Evolutionary conservation across 2,797 vertebrate species (phyloP), one percentile per base, ranked within the genome.

Genomic region (Knipowitschia caucasica): DNA sequence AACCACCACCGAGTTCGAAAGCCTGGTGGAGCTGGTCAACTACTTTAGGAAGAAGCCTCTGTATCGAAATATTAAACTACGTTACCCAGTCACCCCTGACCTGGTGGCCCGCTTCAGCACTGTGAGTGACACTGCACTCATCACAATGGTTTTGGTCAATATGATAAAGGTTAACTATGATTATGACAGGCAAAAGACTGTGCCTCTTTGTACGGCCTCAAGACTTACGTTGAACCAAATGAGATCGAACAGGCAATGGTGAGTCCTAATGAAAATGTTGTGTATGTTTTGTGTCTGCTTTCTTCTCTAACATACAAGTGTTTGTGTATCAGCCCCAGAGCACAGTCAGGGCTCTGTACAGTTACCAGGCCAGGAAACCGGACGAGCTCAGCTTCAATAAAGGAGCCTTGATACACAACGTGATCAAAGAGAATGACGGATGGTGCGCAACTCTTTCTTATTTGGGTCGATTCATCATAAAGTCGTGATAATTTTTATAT

Each of bases 371-470:
- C 36, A 88, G 67, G 71, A 86, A 79, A 46, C 30, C 77, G 0
- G 95, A 99, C 42, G 95, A 98, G 78, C 81, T 95, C 71, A 93
- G 72, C 76, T 99, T 99, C 81, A 80, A 57, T 69, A 91, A 91
- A n/a, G 95, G 94, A 3, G 93, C 93, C 64, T 71, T 98, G 77
- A 98, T 99, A 83, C 91, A 95, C 88, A 98, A 98, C 4, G 93
- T 98, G 25, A 87, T 79, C 34, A 93, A 93, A 75, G 90, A 93
- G 59, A 84, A 74, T 0, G 85, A 89, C 14, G 92, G 92, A 80
- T 98, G 96, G 96, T 97, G 87, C 92, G 93, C 23, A n/a, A n/a
- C n/a, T n/a, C n/a, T n/a, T n/a, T n/a, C n/a, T n/a, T n/a, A n/a
- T n/a, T n/a, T n/a, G n/a, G n/a, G n/a, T n/a, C n/a, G n/a, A n/a